phyloP scores from a whole-genome alignment of 2,888 invertebrate species.

The Spisula subtruncata region DNA sequence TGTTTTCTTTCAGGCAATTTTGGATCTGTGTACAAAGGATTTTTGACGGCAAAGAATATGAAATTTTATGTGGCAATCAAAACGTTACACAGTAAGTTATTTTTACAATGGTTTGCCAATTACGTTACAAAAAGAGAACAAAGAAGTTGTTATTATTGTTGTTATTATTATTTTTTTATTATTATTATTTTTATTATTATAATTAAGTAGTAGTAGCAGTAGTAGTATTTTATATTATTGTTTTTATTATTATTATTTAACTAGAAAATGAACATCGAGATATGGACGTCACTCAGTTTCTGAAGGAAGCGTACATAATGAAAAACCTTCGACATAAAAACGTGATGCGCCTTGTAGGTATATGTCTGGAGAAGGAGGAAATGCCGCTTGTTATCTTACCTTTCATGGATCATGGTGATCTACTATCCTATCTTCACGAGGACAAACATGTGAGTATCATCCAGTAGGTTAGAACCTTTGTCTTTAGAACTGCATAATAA shows the following conservation, averaged over 20 bases:
- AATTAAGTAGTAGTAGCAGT: too few relatives aligned
- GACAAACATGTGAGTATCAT: slow-evolving; percentile 85
- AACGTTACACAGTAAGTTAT: slow-evolving; percentile 77
- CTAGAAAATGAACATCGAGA: slow-evolving; percentile 82
- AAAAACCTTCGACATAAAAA: slow-evolving; percentile 89
- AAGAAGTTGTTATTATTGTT: too few relatives aligned
- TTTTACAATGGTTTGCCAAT: too few relatives aligned
- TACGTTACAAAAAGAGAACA: too few relatives aligned
- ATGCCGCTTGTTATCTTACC: slow-evolving; percentile 89
- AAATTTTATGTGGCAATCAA: slow-evolving; percentile 79
- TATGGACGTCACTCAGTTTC: slow-evolving; percentile 86
- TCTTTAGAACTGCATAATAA: too few relatives aligned
- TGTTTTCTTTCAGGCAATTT: slow-evolving; percentile 85
- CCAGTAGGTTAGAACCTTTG: neutral
- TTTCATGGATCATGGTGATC: slow-evolving; percentile 89
- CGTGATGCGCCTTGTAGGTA: slow-evolving; percentile 88
- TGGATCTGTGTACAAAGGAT: slow-evolving; percentile 84
- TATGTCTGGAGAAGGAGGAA: slow-evolving; percentile 88
- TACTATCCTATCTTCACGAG: slow-evolving; percentile 87
- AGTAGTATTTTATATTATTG: too few relatives aligned
- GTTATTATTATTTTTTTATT: slow-evolving; percentile 29
- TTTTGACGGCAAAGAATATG: slow-evolving; percentile 41
- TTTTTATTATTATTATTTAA: neutral
- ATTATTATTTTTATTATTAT: slow-evolving; percentile 41
- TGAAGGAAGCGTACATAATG: slow-evolving; percentile 89